phyloP scores from a whole-genome alignment of 1,140 invertebrate genomes.

The Brachionus plicatilis region DNA sequence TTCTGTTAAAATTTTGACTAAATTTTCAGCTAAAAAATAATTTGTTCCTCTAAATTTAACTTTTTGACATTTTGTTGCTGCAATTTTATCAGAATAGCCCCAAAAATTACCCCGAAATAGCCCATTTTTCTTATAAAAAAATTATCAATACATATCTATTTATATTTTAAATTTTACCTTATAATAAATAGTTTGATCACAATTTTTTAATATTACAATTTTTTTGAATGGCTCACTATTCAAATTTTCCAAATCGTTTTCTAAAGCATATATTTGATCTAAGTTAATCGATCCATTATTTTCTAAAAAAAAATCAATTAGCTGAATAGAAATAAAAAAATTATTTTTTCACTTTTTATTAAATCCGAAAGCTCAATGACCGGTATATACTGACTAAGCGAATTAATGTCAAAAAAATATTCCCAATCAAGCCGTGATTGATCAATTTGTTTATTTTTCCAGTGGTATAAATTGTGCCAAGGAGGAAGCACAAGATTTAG shows the following conservation, averaged over 20 bases:
- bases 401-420: conserved; percentile 76
- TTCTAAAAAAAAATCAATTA: background rate
- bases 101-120: background rate
- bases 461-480: conserved; percentile 82
- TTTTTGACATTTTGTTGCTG: background rate
- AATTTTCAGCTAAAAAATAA: background rate
- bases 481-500: conserved; percentile 71
- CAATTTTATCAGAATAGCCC: background rate
- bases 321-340: background rate
- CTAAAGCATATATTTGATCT: background rate
- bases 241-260: conserved; percentile 33
- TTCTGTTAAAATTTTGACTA: background rate
- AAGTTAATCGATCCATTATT: background rate
- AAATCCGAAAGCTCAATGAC: conserved; percentile 82
- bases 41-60: background rate
- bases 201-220: background rate
- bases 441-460: conserved; percentile 63
- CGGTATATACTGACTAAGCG: conserved; percentile 71
- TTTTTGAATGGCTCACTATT: background rate
- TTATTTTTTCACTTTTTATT: conserved; percentile 51
- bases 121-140: background rate
- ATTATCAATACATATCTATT: background rate
- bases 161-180: background rate
- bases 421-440: conserved; percentile 67
- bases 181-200: background rate